Percentiles rank a stretch among this genome's conserved stretches.
These are phyloP conservation scores for Cartodere bifasciata DNA, from an alignment of 2,888 invertebrate species.

Conservation along the genomic window DNA sequence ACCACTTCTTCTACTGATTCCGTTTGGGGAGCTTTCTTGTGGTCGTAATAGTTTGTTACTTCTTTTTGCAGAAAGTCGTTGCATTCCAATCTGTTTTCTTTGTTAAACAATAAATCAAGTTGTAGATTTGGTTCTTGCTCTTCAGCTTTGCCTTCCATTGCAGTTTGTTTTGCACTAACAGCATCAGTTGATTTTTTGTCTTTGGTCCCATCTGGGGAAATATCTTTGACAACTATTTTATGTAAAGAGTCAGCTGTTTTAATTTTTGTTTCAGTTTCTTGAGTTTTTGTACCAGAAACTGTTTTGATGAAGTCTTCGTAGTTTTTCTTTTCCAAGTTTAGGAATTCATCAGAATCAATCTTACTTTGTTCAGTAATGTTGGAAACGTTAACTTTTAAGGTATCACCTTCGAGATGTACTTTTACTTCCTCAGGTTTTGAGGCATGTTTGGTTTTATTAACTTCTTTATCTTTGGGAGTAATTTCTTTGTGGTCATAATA, in stretches of 20 bases:
- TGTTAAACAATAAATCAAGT: too few relatives aligned
- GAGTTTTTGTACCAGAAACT: conserved; percentile 2
- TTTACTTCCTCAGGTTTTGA: conserved; percentile 4
- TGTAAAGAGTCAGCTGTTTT: conserved; percentile 11
- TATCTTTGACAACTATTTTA: not conserved
- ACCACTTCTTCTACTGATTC: not conserved
- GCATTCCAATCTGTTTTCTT: not conserved
- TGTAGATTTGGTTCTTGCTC: too few relatives aligned
- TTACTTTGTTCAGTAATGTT: too few relatives aligned
- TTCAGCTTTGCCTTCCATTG: too few relatives aligned
- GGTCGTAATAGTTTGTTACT: conserved; percentile 12
- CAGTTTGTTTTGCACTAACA: too few relatives aligned
- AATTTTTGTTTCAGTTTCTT: conserved; percentile 7
- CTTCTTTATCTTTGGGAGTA: conserved; percentile 3
- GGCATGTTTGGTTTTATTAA: conserved; percentile 2
- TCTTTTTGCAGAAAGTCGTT: conserved; percentile 12
- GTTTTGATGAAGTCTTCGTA: conserved; percentile 15
- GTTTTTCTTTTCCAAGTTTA: conserved; percentile 14
- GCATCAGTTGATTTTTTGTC: too few relatives aligned
- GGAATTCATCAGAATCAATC: conserved; percentile 10
- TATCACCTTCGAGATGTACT: not conserved
- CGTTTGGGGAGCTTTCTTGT: conserved; percentile 1
- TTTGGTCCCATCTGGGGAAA: not conserved
- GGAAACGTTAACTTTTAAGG: not conserved
- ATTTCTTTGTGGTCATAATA: conserved; percentile 18